Conservation (phyloP, 2,797 vertebrate species). For the Oophaga sylvatica region DNA sequence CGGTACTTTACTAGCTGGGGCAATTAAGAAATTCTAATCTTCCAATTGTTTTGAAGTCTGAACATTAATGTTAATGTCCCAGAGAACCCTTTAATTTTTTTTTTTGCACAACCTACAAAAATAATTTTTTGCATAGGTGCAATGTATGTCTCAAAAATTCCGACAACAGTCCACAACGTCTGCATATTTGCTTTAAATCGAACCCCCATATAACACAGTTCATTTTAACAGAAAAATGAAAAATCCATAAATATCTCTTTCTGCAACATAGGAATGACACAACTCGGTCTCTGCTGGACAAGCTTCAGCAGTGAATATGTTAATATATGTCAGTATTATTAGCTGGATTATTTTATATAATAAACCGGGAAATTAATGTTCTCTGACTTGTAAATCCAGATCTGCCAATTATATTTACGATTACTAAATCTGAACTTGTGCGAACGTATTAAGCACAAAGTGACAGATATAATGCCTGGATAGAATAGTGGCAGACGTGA, state of each 20-base stretch:
- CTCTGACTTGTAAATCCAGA: constrained; percentile 1
- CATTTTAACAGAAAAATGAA: background rate
- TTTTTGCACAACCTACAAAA: background rate
- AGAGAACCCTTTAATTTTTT: too few species aligned
- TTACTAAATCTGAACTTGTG: background rate
- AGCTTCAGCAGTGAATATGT: background rate
- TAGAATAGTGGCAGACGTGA: background rate
- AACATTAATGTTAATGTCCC: too few species aligned
- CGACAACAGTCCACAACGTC: background rate
- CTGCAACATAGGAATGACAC: background rate
- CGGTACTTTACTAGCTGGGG: too few species aligned
- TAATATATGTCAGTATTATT: background rate
- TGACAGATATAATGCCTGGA: background rate
- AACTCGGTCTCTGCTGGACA: background rate
- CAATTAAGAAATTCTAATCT: too few species aligned
- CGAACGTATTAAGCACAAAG: background rate
- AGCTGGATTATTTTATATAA: background rate
- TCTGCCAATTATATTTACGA: background rate
- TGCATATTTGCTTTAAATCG: too few species aligned
- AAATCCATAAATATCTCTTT: background rate
- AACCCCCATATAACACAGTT: background rate
- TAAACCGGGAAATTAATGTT: background rate
- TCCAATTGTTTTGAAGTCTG: too few species aligned
- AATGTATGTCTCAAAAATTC: background rate
- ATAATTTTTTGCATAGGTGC: background rate